Evolutionary conservation across 2,888 invertebrate genomes (phyloP), one percentile per base, ranked within the genome.

Genomic region (Melanostoma mellinum): DNA sequence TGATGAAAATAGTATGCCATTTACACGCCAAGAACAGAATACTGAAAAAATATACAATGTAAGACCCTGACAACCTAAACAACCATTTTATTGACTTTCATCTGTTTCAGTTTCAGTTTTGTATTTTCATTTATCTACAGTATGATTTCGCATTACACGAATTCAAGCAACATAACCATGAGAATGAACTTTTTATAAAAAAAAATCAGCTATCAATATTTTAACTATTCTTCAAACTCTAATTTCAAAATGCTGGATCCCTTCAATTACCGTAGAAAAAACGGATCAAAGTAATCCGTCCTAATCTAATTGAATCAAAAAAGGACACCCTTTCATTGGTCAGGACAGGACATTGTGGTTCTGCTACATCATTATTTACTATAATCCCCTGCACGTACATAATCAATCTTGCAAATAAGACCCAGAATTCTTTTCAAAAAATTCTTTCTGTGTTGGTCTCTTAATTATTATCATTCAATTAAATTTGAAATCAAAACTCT

Each of bases 401-500:
- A 60, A 53, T 76, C 40, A 48, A 76, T 65, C 56, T 65, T 44
- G 35, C 30, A 72, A 73, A 73, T 50, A 63, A 60, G 40, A 35
- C 48, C 35, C 35, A 53, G 9, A 20, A 42, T 38, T 30, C n/a
- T 20, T 53, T 6, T 46, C 8, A 10, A 53, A n/a, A 46, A n/a
- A 1, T 10, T 10, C 67, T 52, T n/a, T 55, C 35, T 61, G 61
- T 40, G 8, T 50, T 35, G 56, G 55, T 40, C 36, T 69, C 42
- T 30, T 77, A 50, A 77, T 77, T 56, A 77, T 77, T 71, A 50
- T 33, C 56, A n/a, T 63, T 76, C 55, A 73, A 63, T 65, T 56
- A 40, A 9, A 40, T 32, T 9, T 20, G 33, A 69, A 56, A 76
- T 76, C 63, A 76, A 63, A 53, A 42, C 55, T 36, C 46, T 46